Conservation (phyloP, 1,140 invertebrate genomes). For the Monochamus saltuarius region DNA sequence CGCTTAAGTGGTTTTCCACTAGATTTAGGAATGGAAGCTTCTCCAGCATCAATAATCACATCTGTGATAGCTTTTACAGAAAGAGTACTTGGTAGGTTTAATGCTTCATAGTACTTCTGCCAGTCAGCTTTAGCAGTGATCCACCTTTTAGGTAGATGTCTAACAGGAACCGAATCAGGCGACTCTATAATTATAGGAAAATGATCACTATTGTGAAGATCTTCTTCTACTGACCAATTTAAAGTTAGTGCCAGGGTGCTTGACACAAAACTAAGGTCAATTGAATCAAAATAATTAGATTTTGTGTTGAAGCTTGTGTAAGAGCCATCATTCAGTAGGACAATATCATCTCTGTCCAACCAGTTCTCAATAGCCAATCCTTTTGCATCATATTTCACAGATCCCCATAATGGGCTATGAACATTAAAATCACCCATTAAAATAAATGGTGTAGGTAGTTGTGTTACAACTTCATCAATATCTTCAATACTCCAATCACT, state of each 20-base stretch:
- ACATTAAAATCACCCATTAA: slow-evolving; percentile 20
- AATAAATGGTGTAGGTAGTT: slow-evolving; percentile 11
- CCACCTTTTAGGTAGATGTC: background rate
- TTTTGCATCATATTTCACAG: background rate
- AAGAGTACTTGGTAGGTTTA: background rate
- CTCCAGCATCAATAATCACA: background rate
- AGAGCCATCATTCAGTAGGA: slow-evolving; percentile 5
- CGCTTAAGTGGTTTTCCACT: background rate
- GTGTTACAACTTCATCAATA: background rate
- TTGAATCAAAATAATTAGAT: background rate
- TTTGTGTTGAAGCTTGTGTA: background rate
- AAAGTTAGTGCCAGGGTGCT: background rate
- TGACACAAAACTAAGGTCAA: background rate
- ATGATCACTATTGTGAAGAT: slow-evolving; percentile 6
- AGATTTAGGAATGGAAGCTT: background rate
- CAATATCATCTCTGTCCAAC: background rate
- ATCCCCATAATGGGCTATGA: slow-evolving; percentile 13
- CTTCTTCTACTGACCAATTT: slow-evolving; percentile 3
- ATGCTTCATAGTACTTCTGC: background rate
- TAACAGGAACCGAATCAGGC: background rate
- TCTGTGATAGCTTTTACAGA: background rate
- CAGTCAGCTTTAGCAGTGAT: background rate
- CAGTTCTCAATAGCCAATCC: slow-evolving; percentile 1
- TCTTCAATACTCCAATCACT: background rate
- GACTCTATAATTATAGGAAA: slow-evolving; percentile 5